Conservation (phyloP, 2,113 vertebrate genomes). For the Tricholaema leucomelas region DNA sequence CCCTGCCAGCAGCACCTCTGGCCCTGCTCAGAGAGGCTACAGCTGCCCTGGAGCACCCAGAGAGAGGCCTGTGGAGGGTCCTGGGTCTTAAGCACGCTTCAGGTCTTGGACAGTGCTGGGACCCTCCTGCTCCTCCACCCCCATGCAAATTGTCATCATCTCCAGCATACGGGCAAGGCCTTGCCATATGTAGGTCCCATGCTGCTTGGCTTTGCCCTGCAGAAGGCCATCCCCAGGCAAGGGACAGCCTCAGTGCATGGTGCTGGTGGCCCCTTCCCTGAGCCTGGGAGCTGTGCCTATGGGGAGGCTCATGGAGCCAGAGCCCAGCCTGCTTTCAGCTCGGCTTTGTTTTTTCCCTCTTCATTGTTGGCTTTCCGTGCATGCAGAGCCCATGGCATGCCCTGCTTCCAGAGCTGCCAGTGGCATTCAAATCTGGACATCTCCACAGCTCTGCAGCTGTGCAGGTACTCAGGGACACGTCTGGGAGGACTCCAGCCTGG, state of each 20-base stretch:
- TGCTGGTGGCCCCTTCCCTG: background rate
- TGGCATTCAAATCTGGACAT: rapidly evolving
- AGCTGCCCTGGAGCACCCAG: rapidly evolving
- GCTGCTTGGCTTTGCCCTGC: background rate
- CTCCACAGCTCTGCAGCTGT: background rate
- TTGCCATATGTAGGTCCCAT: background rate
- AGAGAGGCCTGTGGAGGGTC: too few relatives aligned
- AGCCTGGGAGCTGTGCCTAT: rapidly evolving
- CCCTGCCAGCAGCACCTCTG: conserved; percentile 15
- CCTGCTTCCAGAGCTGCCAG: background rate
- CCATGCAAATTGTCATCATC: rapidly evolving
- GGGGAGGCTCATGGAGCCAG: background rate
- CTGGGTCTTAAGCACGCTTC: rapidly evolving
- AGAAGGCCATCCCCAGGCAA: background rate
- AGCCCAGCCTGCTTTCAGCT: background rate
- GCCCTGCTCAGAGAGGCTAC: rapidly evolving
- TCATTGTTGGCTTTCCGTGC: background rate
- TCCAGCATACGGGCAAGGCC: rapidly evolving
- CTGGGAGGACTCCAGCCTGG: rapidly evolving
- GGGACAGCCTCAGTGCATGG: background rate
- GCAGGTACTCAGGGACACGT: rapidly evolving
- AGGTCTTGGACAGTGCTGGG: rapidly evolving
- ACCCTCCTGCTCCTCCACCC: background rate
- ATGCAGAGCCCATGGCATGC: background rate
- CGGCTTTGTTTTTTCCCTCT: background rate